Conservation (phyloP, 2,113 vertebrate genomes). For the Phycodurus eques region DNA sequence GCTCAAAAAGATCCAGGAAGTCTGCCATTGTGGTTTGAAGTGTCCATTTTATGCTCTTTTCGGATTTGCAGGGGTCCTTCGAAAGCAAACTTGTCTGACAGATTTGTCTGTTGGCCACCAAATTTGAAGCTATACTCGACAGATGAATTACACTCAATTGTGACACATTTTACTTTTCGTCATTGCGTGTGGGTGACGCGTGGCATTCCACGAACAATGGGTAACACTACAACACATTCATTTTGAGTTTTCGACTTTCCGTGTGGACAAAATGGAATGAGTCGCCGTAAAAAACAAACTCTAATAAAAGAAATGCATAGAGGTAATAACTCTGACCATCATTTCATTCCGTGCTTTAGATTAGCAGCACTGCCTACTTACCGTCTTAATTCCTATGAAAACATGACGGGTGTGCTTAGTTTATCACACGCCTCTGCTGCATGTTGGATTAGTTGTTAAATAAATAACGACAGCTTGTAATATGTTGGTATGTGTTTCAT, state of each 20-base stretch:
- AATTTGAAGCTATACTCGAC: too few relatives aligned
- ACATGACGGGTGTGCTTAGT: background rate
- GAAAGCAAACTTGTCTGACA: too few relatives aligned
- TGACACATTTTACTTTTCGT: too few relatives aligned
- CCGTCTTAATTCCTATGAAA: background rate
- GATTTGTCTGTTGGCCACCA: too few relatives aligned
- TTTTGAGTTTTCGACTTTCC: background rate
- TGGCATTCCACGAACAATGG: too few relatives aligned
- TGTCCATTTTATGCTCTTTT: too few relatives aligned
- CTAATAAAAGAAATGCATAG: background rate
- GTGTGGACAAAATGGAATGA: background rate
- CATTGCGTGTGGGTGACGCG: too few relatives aligned
- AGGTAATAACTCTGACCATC: background rate
- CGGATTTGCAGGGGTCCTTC: too few relatives aligned
- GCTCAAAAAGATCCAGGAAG: too few relatives aligned
- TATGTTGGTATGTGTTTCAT: background rate
- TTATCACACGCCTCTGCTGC: background rate
- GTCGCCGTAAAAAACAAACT: background rate
- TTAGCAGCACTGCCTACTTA: background rate
- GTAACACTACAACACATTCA: too few relatives aligned
- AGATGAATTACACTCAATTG: too few relatives aligned
- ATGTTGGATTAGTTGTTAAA: background rate
- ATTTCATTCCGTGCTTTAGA: background rate
- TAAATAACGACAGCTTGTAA: background rate
- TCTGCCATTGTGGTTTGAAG: too few relatives aligned